Evolutionary conservation across 2,113 vertebrate genomes (phyloP).

Genomic region (Quiscalus mexicanus): DNA sequence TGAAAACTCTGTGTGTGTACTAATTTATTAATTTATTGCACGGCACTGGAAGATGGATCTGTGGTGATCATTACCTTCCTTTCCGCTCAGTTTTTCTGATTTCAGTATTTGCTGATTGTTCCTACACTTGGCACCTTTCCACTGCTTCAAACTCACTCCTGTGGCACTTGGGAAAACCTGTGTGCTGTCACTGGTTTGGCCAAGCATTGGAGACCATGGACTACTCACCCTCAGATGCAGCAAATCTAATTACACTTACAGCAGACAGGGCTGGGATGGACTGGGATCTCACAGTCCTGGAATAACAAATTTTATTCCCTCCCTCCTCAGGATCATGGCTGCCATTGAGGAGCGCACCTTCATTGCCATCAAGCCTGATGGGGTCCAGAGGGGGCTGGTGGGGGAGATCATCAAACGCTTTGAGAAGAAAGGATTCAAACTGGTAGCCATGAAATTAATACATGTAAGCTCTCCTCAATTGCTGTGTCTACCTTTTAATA

Average conservation of each 20-base stretch:
- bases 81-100: fast-evolving
- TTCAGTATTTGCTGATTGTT: not conserved
- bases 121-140: fast-evolving
- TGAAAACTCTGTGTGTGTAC: fast-evolving
- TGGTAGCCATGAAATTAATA: slow-evolving; percentile 84
- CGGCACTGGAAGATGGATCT: fast-evolving
- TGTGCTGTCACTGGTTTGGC: fast-evolving
- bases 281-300: not conserved
- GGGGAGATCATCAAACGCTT: slow-evolving; percentile 88
- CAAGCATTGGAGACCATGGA: fast-evolving
- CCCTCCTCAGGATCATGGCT: slow-evolving; percentile 66
- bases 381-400: slow-evolving; percentile 87
- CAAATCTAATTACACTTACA: not conserved
- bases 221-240: not conserved
- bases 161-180: fast-evolving
- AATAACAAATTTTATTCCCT: not conserved
- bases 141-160: not conserved
- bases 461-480: slow-evolving; percentile 43
- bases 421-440: slow-evolving; percentile 85
- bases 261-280: not conserved
- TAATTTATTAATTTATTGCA: not conserved
- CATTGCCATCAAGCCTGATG: slow-evolving; percentile 91
- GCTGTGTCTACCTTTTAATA: not conserved
- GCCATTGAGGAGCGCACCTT: slow-evolving; percentile 82
- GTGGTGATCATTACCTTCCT: not conserved